Evolutionary conservation across 2,113 vertebrate genomes (phyloP).

Genomic region (Cercopithecus mona): DNA sequence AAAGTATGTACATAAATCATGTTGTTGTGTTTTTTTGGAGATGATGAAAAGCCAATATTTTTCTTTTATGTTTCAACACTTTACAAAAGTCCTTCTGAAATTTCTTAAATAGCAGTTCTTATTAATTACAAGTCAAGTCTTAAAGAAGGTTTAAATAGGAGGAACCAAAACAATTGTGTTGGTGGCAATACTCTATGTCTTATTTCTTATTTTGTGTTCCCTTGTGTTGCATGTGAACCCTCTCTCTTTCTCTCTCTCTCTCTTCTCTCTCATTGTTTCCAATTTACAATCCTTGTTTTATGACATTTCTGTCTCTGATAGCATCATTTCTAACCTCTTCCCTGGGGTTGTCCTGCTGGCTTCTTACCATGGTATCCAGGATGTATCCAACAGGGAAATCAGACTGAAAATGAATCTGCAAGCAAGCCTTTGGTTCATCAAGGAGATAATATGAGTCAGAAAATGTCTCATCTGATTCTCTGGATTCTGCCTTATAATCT

Average conservation of each 20-base stretch:
- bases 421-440: slow-evolving; percentile 76
- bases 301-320: slow-evolving; percentile 79
- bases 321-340: slow-evolving; percentile 83
- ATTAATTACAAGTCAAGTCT: slow-evolving; percentile 85
- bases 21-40: slow-evolving; percentile 49
- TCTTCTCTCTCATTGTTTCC: slow-evolving; percentile 57
- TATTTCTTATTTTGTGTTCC: not conserved
- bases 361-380: slow-evolving; percentile 73
- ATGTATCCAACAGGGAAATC: slow-evolving; percentile 84
- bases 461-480: slow-evolving; percentile 75
- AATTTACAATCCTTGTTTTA: slow-evolving; percentile 77
- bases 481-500: slow-evolving; percentile 66
- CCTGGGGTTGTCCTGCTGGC: slow-evolving; percentile 68
- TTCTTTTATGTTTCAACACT: slow-evolving; percentile 83
- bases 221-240: not conserved
- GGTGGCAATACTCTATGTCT: not conserved
- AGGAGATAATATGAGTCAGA: slow-evolving; percentile 81
- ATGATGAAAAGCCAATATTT: slow-evolving; percentile 84
- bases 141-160: slow-evolving; percentile 80
- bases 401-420: slow-evolving; percentile 82
- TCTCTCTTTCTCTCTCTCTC: not conserved
- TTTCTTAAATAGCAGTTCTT: slow-evolving; percentile 77
- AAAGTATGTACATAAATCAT: slow-evolving; percentile 67
- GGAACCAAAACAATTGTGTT: slow-evolving; percentile 57
- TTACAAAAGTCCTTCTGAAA: slow-evolving; percentile 78